Percentiles rank a stretch among this genome's conserved stretches.
These are phyloP conservation scores for Kuschelorhynchus macadamiae DNA, from an alignment of 2,888 invertebrate genomes.

Conservation along the genomic window DNA sequence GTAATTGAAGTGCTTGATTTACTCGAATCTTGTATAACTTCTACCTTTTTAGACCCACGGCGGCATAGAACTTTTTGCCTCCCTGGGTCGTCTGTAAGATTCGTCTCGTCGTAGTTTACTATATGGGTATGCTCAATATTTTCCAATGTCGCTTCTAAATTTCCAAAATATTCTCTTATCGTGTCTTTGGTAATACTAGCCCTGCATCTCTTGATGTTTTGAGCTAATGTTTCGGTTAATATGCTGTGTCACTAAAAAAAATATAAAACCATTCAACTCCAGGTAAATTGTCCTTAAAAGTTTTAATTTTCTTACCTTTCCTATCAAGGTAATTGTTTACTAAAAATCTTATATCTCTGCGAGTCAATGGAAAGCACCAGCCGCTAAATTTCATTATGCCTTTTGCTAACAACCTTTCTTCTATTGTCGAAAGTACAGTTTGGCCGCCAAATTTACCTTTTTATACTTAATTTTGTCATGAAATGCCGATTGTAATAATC, in stretches of 20 bases:
- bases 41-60: slow-evolving; percentile 45
- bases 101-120: background rate
- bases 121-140: slow-evolving; percentile 7
- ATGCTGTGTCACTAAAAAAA: slow-evolving; percentile 25
- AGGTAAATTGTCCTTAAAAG: slow-evolving; percentile 19
- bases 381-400: too few species aligned
- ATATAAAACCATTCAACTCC: slow-evolving; percentile 31
- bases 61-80: slow-evolving; percentile 36
- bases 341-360: background rate
- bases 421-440: slow-evolving; percentile 13
- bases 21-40: slow-evolving; percentile 48
- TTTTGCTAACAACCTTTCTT: slow-evolving; percentile 18
- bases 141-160: slow-evolving; percentile 33
- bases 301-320: slow-evolving; percentile 15
- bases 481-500: slow-evolving; percentile 38
- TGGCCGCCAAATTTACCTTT: slow-evolving; percentile 27
- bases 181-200: slow-evolving; percentile 39
- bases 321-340: slow-evolving; percentile 28
- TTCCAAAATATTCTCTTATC: slow-evolving; percentile 42
- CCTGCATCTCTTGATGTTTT: slow-evolving; percentile 39
- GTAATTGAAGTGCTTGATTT: slow-evolving; percentile 48
- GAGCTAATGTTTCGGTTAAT: slow-evolving; percentile 26
- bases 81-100: slow-evolving; percentile 36
- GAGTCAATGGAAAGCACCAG: background rate
- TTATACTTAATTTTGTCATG: slow-evolving; percentile 29